Evolutionary conservation across 2,113 vertebrate genomes (phyloP).

Genomic region (Spea bombifrons): DNA sequence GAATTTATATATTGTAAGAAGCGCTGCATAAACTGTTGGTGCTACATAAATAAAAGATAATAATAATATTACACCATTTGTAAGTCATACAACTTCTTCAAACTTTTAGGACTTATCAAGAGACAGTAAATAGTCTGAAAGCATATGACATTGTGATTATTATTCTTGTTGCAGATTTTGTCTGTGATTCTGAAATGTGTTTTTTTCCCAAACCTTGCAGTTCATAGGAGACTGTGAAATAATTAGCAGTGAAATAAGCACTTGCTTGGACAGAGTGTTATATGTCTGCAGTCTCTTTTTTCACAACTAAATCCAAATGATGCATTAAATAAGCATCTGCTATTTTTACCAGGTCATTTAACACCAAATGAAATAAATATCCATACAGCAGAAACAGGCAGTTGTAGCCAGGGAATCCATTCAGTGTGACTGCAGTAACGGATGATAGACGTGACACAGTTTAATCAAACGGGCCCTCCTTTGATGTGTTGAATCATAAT

Average conservation of each 20-base stretch:
- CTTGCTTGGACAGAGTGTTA: slow-evolving; percentile 40
- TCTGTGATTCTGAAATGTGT: slow-evolving; percentile 25
- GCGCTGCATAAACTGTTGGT: no score
- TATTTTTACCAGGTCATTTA: slow-evolving; percentile 46
- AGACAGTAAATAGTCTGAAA: no score
- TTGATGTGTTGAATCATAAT: no score
- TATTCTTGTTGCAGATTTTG: slow-evolving; percentile 16
- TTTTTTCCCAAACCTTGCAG: slow-evolving; percentile 35
- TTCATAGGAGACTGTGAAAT: slow-evolving; percentile 33
- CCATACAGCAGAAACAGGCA: slow-evolving; percentile 32
- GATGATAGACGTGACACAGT: no score
- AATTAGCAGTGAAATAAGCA: slow-evolving; percentile 29
- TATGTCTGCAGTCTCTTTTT: slow-evolving; percentile 6
- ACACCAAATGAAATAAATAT: slow-evolving; percentile 43
- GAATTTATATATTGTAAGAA: no score
- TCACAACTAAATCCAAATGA: slow-evolving; percentile 25
- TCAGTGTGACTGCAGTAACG: not conserved
- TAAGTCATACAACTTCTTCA: no score
- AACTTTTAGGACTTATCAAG: no score
- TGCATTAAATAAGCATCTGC: slow-evolving; percentile 43
- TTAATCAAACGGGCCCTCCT: no score
- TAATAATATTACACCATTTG: no score
- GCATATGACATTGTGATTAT: slow-evolving; percentile 21
- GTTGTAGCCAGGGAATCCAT: slow-evolving; percentile 34
- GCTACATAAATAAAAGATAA: no score